Conservation (phyloP, 2,797 vertebrate genomes). For the Oreochromis mossambicus region DNA sequence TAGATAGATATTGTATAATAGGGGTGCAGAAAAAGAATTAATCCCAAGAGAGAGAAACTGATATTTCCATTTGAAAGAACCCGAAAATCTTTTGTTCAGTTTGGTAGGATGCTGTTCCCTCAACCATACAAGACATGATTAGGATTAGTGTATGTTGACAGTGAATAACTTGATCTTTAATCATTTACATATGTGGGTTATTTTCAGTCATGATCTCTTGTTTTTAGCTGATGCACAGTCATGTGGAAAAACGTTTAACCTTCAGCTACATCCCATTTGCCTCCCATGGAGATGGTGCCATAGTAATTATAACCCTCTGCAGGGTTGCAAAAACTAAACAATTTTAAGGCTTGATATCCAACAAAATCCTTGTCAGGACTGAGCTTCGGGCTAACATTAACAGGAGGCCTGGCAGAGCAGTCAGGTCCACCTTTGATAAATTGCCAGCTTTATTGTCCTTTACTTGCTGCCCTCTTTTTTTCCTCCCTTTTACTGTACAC, state of each 20-base stretch:
- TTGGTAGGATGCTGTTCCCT: neutral
- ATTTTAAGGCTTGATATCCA: constrained; percentile 42
- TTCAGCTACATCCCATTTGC: constrained; percentile 50
- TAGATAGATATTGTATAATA: constrained; percentile 12
- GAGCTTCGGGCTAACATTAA: constrained; percentile 48
- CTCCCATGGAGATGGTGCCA: constrained; percentile 50
- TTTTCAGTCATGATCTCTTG: constrained; percentile 13
- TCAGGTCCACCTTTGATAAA: constrained; percentile 58
- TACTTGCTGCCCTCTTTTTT: constrained; percentile 29
- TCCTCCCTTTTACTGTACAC: constrained; percentile 33
- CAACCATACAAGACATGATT: neutral
- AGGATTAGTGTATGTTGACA: constrained; percentile 12
- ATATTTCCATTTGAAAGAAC: constrained; percentile 38
- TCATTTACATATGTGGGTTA: constrained; percentile 8
- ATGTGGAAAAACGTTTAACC: constrained; percentile 58
- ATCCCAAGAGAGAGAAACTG: neutral
- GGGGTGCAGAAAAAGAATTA: neutral
- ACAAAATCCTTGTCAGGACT: constrained; percentile 29
- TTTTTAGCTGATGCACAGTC: constrained; percentile 30
- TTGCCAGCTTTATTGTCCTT: constrained; percentile 43
- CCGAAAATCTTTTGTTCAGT: constrained; percentile 8
- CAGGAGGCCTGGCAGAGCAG: constrained; percentile 37
- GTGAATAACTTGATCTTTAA: constrained; percentile 30
- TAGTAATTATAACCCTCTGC: constrained; percentile 64
- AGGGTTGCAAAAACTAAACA: constrained; percentile 39